Evolutionary conservation across 1,140 invertebrate species (phyloP).

Genomic region (Xylocopa sonorina): DNA sequence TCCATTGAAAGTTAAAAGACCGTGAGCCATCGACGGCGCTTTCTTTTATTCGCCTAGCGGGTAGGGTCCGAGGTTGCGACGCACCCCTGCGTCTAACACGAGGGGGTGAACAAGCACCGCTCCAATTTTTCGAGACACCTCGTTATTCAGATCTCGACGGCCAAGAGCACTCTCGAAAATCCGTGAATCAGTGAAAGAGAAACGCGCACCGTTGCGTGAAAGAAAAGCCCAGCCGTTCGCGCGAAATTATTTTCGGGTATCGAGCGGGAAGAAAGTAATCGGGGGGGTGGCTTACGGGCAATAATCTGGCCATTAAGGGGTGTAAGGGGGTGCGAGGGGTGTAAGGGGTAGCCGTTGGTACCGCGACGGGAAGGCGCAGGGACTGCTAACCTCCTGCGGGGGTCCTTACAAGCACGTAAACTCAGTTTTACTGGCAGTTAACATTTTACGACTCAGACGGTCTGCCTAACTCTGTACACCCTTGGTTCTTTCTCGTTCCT

Average conservation of each 20-base stretch:
- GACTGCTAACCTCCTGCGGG: slow-evolving; percentile 67
- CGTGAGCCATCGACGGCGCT: slow-evolving; percentile 32
- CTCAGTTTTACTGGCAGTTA: slow-evolving; percentile 82
- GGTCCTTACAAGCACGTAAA: slow-evolving; percentile 81
- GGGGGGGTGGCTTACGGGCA: slow-evolving; percentile 67
- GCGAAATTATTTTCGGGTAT: slow-evolving; percentile 59
- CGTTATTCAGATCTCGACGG: no score
- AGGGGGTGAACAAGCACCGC: no score
- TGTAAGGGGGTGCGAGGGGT: slow-evolving; percentile 67
- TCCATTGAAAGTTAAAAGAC: slow-evolving; percentile 64
- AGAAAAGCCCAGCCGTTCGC: slow-evolving; percentile 50
- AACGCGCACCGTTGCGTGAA: neutral
- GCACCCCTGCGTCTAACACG: no score
- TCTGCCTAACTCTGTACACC: slow-evolving; percentile 61
- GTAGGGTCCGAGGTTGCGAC: neutral
- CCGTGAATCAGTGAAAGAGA: neutral
- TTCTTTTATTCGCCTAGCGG: slow-evolving; percentile 3
- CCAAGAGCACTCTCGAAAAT: no score
- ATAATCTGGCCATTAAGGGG: slow-evolving; percentile 77
- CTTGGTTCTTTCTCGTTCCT: slow-evolving; percentile 16
- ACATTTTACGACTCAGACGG: slow-evolving; percentile 80
- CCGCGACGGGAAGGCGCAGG: slow-evolving; percentile 50
- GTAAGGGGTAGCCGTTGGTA: slow-evolving; percentile 60
- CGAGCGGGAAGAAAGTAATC: slow-evolving; percentile 39
- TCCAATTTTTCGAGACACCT: no score